Percentiles rank a stretch among this genome's conserved stretches.
phyloP scores from a whole-genome alignment of 2,797 vertebrate species.

The Lophotriccus pileatus region DNA sequence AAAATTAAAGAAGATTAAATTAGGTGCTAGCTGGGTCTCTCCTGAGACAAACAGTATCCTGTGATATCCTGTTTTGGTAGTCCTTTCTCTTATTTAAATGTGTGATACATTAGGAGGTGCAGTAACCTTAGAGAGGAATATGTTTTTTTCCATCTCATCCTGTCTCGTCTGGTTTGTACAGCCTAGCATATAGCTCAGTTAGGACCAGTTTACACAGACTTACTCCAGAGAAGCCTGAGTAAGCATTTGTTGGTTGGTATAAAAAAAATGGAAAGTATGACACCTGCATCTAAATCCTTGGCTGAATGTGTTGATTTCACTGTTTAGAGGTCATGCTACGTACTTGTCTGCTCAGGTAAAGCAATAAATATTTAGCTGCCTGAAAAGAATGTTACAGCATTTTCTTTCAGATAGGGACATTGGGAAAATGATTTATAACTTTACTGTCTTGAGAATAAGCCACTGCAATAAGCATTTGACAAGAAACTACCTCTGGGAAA shows the following conservation, averaged over 20 bases:
- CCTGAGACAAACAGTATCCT: background rate
- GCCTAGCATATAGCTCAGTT: background rate
- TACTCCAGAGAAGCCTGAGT: background rate
- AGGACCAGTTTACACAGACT: background rate
- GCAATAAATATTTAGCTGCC: slow-evolving; percentile 36
- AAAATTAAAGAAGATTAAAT: background rate
- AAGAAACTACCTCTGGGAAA: background rate
- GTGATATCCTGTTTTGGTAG: background rate
- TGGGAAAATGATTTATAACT: slow-evolving; percentile 4
- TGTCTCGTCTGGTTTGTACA: background rate
- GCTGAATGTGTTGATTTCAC: slow-evolving; percentile 4
- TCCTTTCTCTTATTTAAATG: background rate
- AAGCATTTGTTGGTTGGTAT: background rate
- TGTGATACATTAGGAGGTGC: background rate
- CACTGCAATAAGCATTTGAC: background rate
- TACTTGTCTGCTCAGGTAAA: background rate
- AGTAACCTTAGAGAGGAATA: background rate
- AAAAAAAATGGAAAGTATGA: background rate
- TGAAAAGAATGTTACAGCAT: slow-evolving; percentile 10
- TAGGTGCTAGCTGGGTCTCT: background rate
- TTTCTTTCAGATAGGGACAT: background rate
- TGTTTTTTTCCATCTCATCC: background rate
- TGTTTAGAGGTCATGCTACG: background rate
- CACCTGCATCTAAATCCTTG: background rate
- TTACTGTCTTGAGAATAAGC: background rate